These are phyloP conservation scores for Drosophila arizonae DNA, from an alignment of 1,140 invertebrate genomes.

Conservation along the genomic window DNA sequence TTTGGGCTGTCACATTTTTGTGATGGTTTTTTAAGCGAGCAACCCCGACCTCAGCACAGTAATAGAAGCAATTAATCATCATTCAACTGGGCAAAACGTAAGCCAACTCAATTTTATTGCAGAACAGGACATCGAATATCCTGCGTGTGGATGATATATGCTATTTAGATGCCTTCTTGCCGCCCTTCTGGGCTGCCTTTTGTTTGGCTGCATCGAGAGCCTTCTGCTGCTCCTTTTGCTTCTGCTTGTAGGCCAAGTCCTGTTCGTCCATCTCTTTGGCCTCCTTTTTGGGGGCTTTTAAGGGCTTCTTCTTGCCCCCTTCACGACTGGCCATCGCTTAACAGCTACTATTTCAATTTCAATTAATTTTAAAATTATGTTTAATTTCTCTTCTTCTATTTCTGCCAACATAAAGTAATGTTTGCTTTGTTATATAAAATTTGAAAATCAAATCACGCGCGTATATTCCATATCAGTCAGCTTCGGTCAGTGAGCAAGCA, in stretches of 20 bases:
- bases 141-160: neutral
- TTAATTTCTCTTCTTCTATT: too few species aligned
- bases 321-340: constrained; percentile 89
- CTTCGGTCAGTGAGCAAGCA: constrained; percentile 5
- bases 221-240: constrained; percentile 90
- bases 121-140: neutral
- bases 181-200: constrained; percentile 92
- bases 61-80: constrained; percentile 38
- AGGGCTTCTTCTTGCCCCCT: constrained; percentile 94
- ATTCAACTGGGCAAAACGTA: constrained; percentile 6
- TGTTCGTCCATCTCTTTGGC: constrained; percentile 90
- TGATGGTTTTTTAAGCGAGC: constrained; percentile 57
- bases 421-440: neutral
- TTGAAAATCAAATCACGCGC: too few species aligned
- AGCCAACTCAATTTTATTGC: constrained; percentile 45
- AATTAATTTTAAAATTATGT: too few species aligned
- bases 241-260: constrained; percentile 84
- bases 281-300: constrained; percentile 93
- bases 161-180: constrained; percentile 84
- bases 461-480: neutral
- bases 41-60: neutral
- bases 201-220: constrained; percentile 89
- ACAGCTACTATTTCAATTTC: too few species aligned
- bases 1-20: constrained; percentile 42
- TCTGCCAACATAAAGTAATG: neutral